Base-by-base conservation (phyloP, 2,888 invertebrate species). In the Ophion ellenae region DNA sequence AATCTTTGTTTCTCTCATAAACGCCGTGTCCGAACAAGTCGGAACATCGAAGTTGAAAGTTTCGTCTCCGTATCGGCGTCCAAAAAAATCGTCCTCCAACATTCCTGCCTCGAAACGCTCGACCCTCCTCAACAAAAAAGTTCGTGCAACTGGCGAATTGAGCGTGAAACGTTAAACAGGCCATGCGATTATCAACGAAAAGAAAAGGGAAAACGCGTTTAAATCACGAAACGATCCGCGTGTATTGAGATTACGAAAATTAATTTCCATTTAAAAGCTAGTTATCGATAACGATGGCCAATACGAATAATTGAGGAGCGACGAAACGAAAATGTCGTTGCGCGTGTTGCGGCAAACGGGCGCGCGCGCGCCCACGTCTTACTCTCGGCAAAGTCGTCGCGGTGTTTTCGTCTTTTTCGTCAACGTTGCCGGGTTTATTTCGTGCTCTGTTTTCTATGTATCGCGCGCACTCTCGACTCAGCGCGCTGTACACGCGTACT, bases 381-480 rank as follows among this genome's bases (percentile, higher is more conserved):
- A 66, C 57, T 53, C 67, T 67, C 67, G 28, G 77, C 40, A 70
- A 70, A 80, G 57, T 64, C 59, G 78, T 78, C 64, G 81, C 67
- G 74, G 57, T 66, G 32, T 69, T 61, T 77, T 73, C 61, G 73
- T 80, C 64, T 53, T 53, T 53, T 17, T 53, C 53, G 14, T 53
- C 71, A 61, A 82, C 85, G 79, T 82, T 82, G 85, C 79, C 83
- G 78, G 82, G 82, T 81, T 74, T 53, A 74, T 81, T 74, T 74
- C 73, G 73, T 73, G 70, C 64, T 61, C 40, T 20, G 57, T 77
- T 80, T 80, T 59, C 66, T 17, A 57, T 81, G n/a, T 36, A 66
- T 74, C 57, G 17, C 67, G 74, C 81, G 66, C 59, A 67, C 74
- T 32, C 24, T 32, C 57, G 45, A 32, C 24, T 24, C 36, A 24